Percentiles rank a stretch among this genome's conserved stretches.
These are phyloP conservation scores for Caenorhabditis wallacei DNA, from an alignment of 2,888 invertebrate genomes.

Conservation along the genomic window DNA sequence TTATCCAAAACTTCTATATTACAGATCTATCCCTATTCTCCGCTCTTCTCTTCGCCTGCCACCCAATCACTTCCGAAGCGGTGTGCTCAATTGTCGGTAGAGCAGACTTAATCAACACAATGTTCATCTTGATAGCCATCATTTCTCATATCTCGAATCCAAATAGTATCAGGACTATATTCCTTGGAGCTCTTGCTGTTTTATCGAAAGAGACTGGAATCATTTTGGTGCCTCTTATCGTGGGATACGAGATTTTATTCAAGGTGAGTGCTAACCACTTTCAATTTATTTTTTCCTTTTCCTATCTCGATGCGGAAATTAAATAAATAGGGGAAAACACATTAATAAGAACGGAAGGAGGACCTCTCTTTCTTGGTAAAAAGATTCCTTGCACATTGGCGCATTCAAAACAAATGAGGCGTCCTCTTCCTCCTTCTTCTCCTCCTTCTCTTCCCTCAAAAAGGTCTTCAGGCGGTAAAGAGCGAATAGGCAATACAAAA, in stretches of 20 bases:
- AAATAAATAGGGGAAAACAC: no score
- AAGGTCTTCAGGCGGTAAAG: slow-evolving; percentile 42
- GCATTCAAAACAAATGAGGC: slow-evolving; percentile 61
- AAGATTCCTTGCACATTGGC: slow-evolving; percentile 33
- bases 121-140: slow-evolving; percentile 87
- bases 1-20: no score
- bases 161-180: not conserved
- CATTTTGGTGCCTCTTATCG: slow-evolving; percentile 56
- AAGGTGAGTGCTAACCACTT: slow-evolving; percentile 26
- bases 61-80: slow-evolving; percentile 97
- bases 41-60: slow-evolving; percentile 93
- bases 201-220: slow-evolving; percentile 66
- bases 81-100: slow-evolving; percentile 90
- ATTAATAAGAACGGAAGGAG: slow-evolving; percentile 55
- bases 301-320: no score
- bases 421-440: slow-evolving; percentile 16
- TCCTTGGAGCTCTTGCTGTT: slow-evolving; percentile 48
- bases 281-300: no score
- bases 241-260: slow-evolving; percentile 21
- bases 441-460: not conserved
- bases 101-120: slow-evolving; percentile 94
- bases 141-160: slow-evolving; percentile 9
- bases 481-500: not conserved
- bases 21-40: slow-evolving; percentile 85
- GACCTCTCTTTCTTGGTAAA: slow-evolving; percentile 6